Conservation (phyloP, 35 echinoderm and acorn worm species). For the Ophioderma brevispina region DNA sequence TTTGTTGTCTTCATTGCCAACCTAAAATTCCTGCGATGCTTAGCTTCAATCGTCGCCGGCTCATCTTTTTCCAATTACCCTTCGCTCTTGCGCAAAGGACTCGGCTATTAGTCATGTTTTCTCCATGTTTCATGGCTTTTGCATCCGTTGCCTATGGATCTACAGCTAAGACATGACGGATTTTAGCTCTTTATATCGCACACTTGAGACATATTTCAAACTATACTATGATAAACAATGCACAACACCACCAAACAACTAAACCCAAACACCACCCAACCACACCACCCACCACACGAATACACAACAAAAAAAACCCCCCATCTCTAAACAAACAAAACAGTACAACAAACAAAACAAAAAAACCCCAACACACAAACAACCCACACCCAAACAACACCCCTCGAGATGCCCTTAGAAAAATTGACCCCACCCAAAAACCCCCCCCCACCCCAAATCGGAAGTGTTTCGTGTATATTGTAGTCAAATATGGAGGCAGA, state of each 20-base stretch:
- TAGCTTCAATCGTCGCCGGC: constrained; percentile 81
- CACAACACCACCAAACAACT: too few relatives aligned
- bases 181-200: constrained; percentile 68
- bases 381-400: too few relatives aligned
- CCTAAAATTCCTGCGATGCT: constrained; percentile 89
- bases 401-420: too few relatives aligned
- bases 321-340: too few relatives aligned
- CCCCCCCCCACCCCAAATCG: too few relatives aligned
- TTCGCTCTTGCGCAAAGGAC: constrained; percentile 59
- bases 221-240: too few relatives aligned
- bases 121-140: constrained; percentile 83
- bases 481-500: neutral
- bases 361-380: too few relatives aligned
- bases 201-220: constrained; percentile 90
- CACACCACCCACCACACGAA: too few relatives aligned
- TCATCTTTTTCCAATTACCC: constrained; percentile 72
- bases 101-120: constrained; percentile 77
- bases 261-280: too few relatives aligned
- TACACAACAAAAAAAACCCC: too few relatives aligned
- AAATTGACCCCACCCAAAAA: too few relatives aligned
- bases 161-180: constrained; percentile 48
- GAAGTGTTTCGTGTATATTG: neutral
- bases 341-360: too few relatives aligned
- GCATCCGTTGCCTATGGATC: constrained; percentile 54
- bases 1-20: constrained; percentile 81